These are phyloP conservation scores for Sycophaga agraensis DNA, from an alignment of 1,140 invertebrate genomes.

Conservation along the genomic window DNA sequence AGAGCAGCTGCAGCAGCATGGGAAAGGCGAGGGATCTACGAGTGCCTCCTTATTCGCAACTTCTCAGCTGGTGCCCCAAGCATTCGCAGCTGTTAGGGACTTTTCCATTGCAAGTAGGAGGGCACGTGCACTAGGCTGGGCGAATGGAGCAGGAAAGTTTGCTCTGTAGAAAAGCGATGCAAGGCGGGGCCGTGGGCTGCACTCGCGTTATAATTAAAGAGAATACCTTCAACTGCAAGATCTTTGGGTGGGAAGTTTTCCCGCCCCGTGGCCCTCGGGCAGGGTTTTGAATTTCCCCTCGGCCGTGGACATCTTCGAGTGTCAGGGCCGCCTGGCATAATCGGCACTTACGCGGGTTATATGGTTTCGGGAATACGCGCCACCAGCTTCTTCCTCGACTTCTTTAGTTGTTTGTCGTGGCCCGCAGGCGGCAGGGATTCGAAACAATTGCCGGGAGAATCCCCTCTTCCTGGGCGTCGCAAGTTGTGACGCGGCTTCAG, in stretches of 20 bases:
- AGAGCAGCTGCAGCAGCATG: neutral
- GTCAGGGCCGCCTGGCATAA: no score
- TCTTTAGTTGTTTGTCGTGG: no score
- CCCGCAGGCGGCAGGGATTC: neutral
- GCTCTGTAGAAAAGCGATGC: no score
- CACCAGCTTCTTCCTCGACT: no score
- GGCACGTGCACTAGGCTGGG: neutral
- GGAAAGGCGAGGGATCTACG: no score
- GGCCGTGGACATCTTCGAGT: neutral
- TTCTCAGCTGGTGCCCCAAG: no score
- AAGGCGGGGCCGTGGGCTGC: no score
- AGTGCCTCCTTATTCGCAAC: neutral
- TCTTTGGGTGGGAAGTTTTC: neutral
- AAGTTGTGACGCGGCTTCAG: no score
- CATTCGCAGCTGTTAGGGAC: conserved; percentile 14
- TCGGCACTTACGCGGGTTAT: no score
- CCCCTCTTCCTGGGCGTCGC: neutral
- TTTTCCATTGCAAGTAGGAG: neutral
- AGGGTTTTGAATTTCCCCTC: conserved; percentile 2
- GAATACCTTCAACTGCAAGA: neutral
- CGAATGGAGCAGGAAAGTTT: neutral
- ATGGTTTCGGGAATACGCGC: no score
- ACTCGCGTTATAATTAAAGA: conserved; percentile 15
- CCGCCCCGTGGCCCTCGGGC: no score
- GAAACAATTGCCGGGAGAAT: no score